These are phyloP conservation scores for Hypomecis atomaria DNA, from an alignment of 2,888 invertebrate genomes.

Conservation along the genomic window DNA sequence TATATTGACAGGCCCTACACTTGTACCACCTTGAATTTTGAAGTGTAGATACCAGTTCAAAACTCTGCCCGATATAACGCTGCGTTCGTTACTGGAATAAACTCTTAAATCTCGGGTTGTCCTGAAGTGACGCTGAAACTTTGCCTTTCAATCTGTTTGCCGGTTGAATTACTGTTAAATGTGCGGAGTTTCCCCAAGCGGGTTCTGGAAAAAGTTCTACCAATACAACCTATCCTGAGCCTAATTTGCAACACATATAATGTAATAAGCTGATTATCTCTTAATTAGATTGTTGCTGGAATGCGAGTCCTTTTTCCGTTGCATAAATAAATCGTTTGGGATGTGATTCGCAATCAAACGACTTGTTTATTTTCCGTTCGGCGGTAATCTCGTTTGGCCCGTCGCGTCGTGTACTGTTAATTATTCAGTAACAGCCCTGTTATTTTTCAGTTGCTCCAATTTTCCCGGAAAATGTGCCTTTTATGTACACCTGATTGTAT, in stretches of 20 bases:
- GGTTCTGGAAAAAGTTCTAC: too few relatives aligned
- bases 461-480: neutral
- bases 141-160: too few relatives aligned
- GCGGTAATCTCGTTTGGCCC: neutral
- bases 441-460: neutral
- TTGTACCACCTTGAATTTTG: too few relatives aligned
- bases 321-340: slow-evolving; percentile 22
- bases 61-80: too few relatives aligned
- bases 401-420: neutral
- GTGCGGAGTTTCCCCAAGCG: too few relatives aligned
- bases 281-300: slow-evolving; percentile 20
- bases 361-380: slow-evolving; percentile 1
- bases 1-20: too few relatives aligned
- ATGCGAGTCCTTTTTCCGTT: slow-evolving; percentile 28
- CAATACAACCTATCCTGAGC: too few relatives aligned
- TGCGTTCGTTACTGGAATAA: too few relatives aligned
- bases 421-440: slow-evolving; percentile 1
- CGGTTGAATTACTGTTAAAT: too few relatives aligned
- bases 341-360: slow-evolving; percentile 14
- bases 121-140: too few relatives aligned
- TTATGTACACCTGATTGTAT: neutral
- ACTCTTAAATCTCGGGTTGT: too few relatives aligned
- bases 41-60: too few relatives aligned
- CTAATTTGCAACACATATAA: neutral
- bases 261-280: neutral